Percentiles rank a stretch among this genome's conserved stretches.
Evolutionary conservation across 2,797 vertebrate species (phyloP).

Genomic region (Oreochromis mossambicus): DNA sequence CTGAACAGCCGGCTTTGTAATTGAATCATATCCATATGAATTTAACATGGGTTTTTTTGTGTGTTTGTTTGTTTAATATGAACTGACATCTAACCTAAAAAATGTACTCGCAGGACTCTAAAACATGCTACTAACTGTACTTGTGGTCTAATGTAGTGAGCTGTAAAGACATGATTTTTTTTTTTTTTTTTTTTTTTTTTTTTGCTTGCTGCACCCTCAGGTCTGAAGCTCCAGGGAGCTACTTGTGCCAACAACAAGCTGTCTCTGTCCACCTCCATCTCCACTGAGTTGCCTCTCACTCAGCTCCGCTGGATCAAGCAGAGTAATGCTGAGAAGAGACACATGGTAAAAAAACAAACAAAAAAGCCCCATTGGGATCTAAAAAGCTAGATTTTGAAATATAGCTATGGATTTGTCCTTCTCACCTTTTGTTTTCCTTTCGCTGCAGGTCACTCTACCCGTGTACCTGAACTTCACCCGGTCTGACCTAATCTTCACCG

Average conservation of each 20-base stretch:
- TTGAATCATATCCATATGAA: background rate
- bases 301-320: constrained; percentile 96
- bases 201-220: background rate
- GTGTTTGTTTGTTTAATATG: background rate
- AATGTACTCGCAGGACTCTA: background rate
- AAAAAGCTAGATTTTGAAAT: background rate
- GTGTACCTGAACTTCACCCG: constrained; percentile 99
- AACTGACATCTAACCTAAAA: background rate
- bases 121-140: background rate
- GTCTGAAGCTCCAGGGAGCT: constrained; percentile 90
- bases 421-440: background rate
- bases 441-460: constrained; percentile 89
- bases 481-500: constrained; percentile 95
- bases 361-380: background rate
- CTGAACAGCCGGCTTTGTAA: background rate
- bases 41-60: background rate
- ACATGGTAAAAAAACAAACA: constrained; percentile 72
- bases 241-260: constrained; percentile 94
- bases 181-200: background rate
- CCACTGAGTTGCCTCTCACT: constrained; percentile 91
- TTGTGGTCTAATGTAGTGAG: background rate
- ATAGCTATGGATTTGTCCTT: background rate
- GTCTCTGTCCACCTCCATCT: constrained; percentile 91
- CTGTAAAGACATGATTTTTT: background rate
- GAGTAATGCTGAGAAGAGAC: constrained; percentile 84